Evolutionary conservation across 2,113 vertebrate genomes (phyloP).

Genomic region (Pseudonaja textilis): DNA sequence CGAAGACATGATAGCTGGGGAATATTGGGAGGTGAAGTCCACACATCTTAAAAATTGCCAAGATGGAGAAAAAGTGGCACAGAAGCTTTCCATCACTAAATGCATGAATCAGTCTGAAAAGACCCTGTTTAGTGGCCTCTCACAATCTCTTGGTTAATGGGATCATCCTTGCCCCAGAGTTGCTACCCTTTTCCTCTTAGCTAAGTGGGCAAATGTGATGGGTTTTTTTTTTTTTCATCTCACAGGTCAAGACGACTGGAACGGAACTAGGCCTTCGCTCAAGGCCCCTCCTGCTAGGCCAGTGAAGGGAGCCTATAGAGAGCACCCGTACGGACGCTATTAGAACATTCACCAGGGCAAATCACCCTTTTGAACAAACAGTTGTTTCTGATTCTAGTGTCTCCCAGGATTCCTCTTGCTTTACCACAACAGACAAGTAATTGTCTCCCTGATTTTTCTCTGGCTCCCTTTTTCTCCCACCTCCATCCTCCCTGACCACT

Average conservation of each 20-base stretch:
- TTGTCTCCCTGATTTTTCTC: slow-evolving; percentile 85
- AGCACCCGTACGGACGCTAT: slow-evolving; percentile 93
- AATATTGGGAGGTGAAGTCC: not conserved
- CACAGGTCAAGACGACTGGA: slow-evolving; percentile 92
- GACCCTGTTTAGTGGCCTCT: not conserved
- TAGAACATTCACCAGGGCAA: slow-evolving; percentile 74
- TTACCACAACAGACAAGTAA: slow-evolving; percentile 94
- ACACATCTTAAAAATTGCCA: not conserved
- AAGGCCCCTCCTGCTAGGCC: slow-evolving; percentile 83
- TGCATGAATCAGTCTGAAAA: not conserved
- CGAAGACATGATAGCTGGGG: not conserved
- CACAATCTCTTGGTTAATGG: not conserved
- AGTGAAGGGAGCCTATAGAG: slow-evolving; percentile 86
- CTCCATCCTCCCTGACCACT: slow-evolving; percentile 68
- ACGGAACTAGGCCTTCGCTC: slow-evolving; percentile 79
- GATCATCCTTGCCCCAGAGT: not conserved
- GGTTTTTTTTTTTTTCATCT: slow-evolving; percentile 10
- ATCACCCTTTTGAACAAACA: slow-evolving; percentile 73
- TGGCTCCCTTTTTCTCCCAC: slow-evolving; percentile 76
- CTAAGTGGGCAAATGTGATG: accelerated
- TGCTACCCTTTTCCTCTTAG: not conserved
- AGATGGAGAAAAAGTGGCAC: not conserved
- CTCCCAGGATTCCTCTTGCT: slow-evolving; percentile 88
- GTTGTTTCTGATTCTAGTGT: slow-evolving; percentile 87
- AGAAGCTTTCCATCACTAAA: not conserved